Evolutionary conservation across 1,140 invertebrate genomes (phyloP), one percentile per base, ranked within the genome.

Genomic region (Brachionus angularis): DNA sequence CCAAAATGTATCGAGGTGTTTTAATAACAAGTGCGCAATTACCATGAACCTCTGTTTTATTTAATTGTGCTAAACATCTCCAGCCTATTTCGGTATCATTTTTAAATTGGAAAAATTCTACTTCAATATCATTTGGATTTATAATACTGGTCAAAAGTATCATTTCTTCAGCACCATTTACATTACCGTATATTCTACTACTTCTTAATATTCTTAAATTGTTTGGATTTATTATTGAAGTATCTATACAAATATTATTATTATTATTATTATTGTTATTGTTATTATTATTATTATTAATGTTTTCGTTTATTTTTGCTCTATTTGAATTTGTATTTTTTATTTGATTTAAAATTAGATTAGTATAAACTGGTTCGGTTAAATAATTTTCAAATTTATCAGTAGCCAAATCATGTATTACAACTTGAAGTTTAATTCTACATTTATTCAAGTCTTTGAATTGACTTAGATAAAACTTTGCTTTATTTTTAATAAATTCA

Each of bases 371-470:
- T 25, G 53, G 33, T 23, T 58, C 53, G 18, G 53, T 58, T 18
- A 58, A n/a, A 39, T 3, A 58, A 58, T 39, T 36, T 39, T 58
- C 53, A 39, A 58, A 23, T 58, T 39, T 36, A 39, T 58, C 39
- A 8, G 36, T 34, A 1, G 23, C n/a, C 3, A 23, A 14, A 10
- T 58, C 39, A n/a, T 34, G 39, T 14, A 58, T 58, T 39, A 21
- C 21, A 12, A 36, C 53, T 36, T 58, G 33, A 23, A 58, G 18
- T 58, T 58, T 58, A 8, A 58, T 2, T 0, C 53, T 31, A 36
- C 53, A 58, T 14, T 58, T 58, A 23, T 36, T n/a, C 14, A 14
- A 7, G 12, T 58, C 33, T 4, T 18, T 23, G 5, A 18, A 12
- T n/a, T n/a, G n/a, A n/a, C n/a, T n/a, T n/a, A n/a, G n/a, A n/a